These are phyloP conservation scores for Stomorhina lunata DNA, from an alignment of 2,888 invertebrate species.

Conservation along the genomic window DNA sequence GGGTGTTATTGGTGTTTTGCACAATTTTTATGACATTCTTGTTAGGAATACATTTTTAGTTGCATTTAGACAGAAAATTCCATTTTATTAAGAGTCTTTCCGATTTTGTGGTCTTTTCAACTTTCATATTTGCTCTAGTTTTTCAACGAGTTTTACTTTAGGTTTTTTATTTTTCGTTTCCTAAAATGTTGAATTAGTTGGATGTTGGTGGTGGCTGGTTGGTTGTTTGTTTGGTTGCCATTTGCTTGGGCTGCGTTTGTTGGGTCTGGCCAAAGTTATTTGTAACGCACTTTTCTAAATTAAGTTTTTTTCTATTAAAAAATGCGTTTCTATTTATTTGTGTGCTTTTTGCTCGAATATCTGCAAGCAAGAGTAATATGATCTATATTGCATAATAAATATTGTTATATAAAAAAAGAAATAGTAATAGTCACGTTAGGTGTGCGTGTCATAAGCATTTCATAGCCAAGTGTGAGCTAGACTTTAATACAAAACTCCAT, in stretches of 20 bases:
- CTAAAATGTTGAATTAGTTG: too few relatives aligned
- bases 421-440: constrained; percentile 43
- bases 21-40: too few relatives aligned
- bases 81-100: background rate
- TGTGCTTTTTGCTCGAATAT: background rate
- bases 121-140: constrained; percentile 62
- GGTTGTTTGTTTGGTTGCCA: background rate
- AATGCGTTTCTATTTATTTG: constrained; percentile 28
- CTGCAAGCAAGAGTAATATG: constrained; percentile 40
- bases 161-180: constrained; percentile 20
- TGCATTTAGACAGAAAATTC: background rate
- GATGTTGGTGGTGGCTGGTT: constrained; percentile 7
- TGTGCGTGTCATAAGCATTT: constrained; percentile 50
- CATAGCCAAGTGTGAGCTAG: too few relatives aligned
- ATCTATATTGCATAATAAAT: constrained; percentile 63
- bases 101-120: constrained; percentile 37
- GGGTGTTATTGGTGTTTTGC: too few relatives aligned
- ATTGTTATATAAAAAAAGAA: constrained; percentile 11
- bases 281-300: constrained; percentile 45
- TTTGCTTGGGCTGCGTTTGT: too few relatives aligned
- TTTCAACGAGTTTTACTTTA: constrained; percentile 47
- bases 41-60: too few relatives aligned
- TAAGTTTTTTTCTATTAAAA: background rate
- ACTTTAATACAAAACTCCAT: constrained; percentile 12
- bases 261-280: constrained; percentile 35